These are phyloP conservation scores for Prionailurus bengalensis DNA, from an alignment of 2,113 vertebrate species.

Conservation along the genomic window DNA sequence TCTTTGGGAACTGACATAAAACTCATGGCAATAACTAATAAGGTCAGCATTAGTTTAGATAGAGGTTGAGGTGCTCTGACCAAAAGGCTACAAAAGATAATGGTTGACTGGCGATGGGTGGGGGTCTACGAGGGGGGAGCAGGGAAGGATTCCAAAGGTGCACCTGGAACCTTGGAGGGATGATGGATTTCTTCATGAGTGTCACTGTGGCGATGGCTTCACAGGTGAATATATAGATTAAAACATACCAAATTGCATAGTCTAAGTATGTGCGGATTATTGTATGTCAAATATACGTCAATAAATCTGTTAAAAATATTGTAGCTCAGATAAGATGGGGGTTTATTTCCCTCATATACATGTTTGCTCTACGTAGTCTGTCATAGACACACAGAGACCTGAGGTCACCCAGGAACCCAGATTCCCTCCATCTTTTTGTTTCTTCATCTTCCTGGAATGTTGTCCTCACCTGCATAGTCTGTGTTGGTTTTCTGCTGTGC, in stretches of 20 bases:
- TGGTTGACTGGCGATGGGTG: too few species aligned
- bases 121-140: accelerated
- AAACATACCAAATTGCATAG: not conserved
- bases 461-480: not conserved
- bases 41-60: not conserved
- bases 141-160: not conserved
- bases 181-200: not conserved
- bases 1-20: not conserved
- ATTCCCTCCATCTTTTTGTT: not conserved
- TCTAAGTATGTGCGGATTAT: not conserved
- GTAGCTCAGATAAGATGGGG: not conserved
- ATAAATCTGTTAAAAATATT: not conserved
- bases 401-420: not conserved
- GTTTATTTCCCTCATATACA: not conserved
- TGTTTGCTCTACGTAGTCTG: not conserved
- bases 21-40: not conserved
- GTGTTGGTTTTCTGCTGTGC: not conserved
- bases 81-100: not conserved
- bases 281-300: not conserved
- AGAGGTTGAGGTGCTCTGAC: not conserved
- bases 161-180: not conserved
- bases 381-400: not conserved
- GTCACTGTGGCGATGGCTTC: not conserved
- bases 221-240: not conserved
- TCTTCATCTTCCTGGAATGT: not conserved